Evolutionary conservation across 2,113 vertebrate species (phyloP).

Genomic region (Gymnogyps californianus): DNA sequence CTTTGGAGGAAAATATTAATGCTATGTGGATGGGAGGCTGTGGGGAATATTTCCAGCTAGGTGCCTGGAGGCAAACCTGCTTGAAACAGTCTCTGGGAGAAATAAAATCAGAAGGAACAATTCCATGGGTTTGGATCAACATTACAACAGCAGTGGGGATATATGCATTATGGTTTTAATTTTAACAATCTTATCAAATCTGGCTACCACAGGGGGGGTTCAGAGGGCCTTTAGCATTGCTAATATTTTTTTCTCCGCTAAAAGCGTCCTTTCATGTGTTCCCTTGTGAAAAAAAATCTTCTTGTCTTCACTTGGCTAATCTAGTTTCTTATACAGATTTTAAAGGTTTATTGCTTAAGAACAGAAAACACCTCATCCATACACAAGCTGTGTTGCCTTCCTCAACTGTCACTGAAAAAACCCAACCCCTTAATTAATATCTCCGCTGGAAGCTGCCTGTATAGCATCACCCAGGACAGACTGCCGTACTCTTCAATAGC

Average conservation of each 20-base stretch:
- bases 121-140: not conserved
- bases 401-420: not conserved
- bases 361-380: not conserved
- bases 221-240: not conserved
- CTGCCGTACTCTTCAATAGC: accelerated
- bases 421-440: too few species aligned
- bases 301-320: not conserved
- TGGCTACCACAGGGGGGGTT: not conserved
- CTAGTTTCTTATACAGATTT: not conserved
- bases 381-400: not conserved
- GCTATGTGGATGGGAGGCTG: not conserved
- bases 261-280: not conserved
- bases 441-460: not conserved
- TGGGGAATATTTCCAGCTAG: not conserved
- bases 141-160: not conserved
- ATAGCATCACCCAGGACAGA: too few species aligned
- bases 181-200: not conserved
- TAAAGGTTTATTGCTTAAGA: not conserved
- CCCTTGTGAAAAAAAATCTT: not conserved
- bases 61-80: not conserved
- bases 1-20: not conserved
- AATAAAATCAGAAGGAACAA: not conserved
- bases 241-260: not conserved
- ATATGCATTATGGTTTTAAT: not conserved
- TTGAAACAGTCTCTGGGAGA: not conserved